Evolutionary conservation across 2,113 vertebrate species (phyloP).

Genomic region (Nycticorax nycticorax): DNA sequence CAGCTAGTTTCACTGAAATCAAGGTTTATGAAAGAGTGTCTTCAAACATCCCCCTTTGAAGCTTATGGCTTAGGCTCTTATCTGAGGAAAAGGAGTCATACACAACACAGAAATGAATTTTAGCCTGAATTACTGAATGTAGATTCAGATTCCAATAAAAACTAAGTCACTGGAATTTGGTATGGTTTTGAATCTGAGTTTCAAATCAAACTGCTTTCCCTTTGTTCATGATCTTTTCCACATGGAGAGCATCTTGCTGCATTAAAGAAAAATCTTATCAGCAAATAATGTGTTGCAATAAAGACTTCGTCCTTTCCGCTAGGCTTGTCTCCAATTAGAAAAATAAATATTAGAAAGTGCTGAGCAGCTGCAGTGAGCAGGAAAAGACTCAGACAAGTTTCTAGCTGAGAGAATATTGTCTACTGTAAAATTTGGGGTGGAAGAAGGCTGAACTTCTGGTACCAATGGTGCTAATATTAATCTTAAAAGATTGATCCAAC

Average conservation of each 20-base stretch:
- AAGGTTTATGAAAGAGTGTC: not conserved
- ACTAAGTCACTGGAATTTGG: not conserved
- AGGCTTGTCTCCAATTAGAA: conserved; percentile 5
- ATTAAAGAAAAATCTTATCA: not conserved
- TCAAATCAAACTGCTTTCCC: conserved; percentile 31
- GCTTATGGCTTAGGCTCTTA: not conserved
- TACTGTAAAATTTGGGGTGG: not conserved
- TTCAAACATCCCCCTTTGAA: not conserved
- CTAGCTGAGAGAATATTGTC: not conserved
- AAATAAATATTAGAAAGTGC: not conserved
- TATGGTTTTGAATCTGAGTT: conserved; percentile 25
- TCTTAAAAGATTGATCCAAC: not conserved
- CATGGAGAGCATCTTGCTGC: not conserved
- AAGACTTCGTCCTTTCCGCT: conserved; percentile 4
- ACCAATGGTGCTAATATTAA: not conserved
- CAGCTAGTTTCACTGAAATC: not conserved
- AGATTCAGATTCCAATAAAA: conserved; percentile 3
- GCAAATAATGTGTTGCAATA: not conserved
- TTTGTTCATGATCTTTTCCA: not conserved
- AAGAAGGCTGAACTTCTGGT: not conserved
- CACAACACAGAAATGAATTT: not conserved
- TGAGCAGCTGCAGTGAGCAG: not conserved
- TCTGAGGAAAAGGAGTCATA: not conserved
- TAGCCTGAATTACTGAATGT: conserved; percentile 1
- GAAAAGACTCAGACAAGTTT: not conserved